Percentiles rank a stretch among this genome's conserved stretches.
These are phyloP conservation scores for Sinocyclocheilus anophthalmus DNA, from an alignment of 2,113 vertebrate species.

Conservation along the genomic window DNA sequence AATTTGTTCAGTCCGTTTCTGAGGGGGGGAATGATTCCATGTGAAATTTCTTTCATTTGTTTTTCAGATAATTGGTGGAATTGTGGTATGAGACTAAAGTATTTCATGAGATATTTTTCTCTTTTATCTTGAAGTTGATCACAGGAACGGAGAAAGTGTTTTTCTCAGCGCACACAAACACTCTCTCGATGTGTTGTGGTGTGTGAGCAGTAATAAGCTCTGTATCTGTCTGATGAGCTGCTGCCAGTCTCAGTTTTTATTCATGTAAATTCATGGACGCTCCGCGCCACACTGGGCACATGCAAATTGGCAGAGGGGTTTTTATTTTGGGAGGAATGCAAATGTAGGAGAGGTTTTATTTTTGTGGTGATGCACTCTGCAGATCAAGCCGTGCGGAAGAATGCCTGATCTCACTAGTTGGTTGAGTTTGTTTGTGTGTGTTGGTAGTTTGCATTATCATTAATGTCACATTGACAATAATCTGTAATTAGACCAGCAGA, in stretches of 20 bases:
- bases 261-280: constrained; percentile 62
- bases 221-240: constrained; percentile 70
- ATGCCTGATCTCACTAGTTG: constrained; percentile 1
- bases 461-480: neutral
- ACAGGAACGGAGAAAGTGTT: neutral
- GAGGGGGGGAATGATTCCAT: neutral
- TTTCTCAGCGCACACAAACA: neutral
- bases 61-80: neutral
- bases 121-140: constrained; percentile 11
- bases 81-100: constrained; percentile 7
- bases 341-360: constrained; percentile 4
- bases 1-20: neutral
- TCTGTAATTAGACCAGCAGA: neutral
- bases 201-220: constrained; percentile 65
- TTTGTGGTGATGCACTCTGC: neutral
- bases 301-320: constrained; percentile 20
- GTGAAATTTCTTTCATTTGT: neutral
- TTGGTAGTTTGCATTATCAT: neutral
- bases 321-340: constrained; percentile 40
- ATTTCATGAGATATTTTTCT: neutral
- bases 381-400: neutral
- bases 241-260: constrained; percentile 59
- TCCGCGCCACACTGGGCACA: constrained; percentile 29
- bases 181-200: neutral
- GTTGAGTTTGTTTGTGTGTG: neutral